Evolutionary conservation across 2,888 invertebrate species (phyloP), one percentile per base, ranked within the genome.

Genomic region (Lumbricus terrestris): DNA sequence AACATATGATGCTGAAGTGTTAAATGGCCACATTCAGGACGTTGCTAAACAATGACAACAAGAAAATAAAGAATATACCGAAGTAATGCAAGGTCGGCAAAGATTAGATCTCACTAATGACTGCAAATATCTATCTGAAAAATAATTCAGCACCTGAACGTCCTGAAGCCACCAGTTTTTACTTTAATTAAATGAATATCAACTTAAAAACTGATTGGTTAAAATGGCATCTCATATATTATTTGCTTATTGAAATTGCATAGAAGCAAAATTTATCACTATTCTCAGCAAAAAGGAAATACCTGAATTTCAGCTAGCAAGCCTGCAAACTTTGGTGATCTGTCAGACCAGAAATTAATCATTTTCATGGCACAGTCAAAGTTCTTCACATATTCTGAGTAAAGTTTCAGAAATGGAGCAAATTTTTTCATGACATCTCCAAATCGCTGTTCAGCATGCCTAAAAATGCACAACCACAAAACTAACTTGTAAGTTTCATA

Each of bases 371-470:
- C 96, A 92, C 96, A 95, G 93, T 96, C 96, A 94, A 96, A 96
- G 94, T 96, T 96, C 92, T 96, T 96, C 88, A 96, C 96, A 93
- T 96, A 96, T 92, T 96, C 96, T 0, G 96, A 96, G 94, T 96
- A 96, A 96, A 96, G 96, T 93, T 96, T 96, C 89, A 96, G 95
- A 94, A 96, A 96, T 0, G 96, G 96, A 8, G 96, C 96, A 93
- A 96, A 96, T 92, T 96, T 96, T 91, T 96, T 96, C 96, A 96
- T 96, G 38, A 96, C 96, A 93, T 96, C 96, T 37, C 96, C 96
- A 90, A 96, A 95, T 91, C 93, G 93, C 42, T 93, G 93, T 42
- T 85, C 85, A 1, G 34, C 85, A 85, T 85, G 20, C 85, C 85
- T 85, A 23, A 35, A n/a, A 83, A 83, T 29, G 4, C 37, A 85